Evolutionary conservation across 37 sponge, comb jelly and placozoan species (phyloP), one percentile per base, ranked within the genome.

Genomic region (Haliclona indistincta): DNA sequence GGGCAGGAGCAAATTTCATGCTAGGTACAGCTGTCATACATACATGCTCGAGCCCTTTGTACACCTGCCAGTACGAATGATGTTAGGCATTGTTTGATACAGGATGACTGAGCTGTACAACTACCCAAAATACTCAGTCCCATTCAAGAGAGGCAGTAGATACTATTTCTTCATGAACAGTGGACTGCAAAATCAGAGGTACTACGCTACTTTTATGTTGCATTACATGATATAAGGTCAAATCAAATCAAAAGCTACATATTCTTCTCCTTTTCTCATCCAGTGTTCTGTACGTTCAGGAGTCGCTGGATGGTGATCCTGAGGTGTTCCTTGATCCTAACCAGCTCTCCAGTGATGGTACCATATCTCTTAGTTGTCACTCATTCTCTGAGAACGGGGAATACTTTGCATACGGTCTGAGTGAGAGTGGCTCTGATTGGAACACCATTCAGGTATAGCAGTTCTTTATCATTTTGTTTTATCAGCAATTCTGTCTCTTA

Each of bases 351-450:
- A 87, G 92, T 43, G 98, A 97, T 82, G 98, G 98, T 11, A 97
- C 98, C 17, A 83, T 95, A 0, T 86, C 98, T 15, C 73, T 97
- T 44, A 54, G 80, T n/a, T 54, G 22, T 4, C 25, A 25, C 35
- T 41, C 79, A 44, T 97, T 97, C 81, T 89, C 95, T 67, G 83
- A 97, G 38, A 93, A 97, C 71, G 98, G 98, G 2, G 85, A 82
- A 32, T 81, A 85, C 38, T 64, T 94, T 42, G 98, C 98, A 33
- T 97, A 92, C 56, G 78, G 73, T 49, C 52, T 90, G 44, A 92
- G 93, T 65, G 83, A 84, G 68, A 91, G 89, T 65, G 98, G 98
- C 0, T 95, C 96, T 34, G 98, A 97, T 67, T 97, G 98, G 98
- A 83, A 77, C 63, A 86, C 90, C 26, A 86, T 97, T 26, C 69